Conservation (phyloP, 2,888 invertebrate genomes). For the Aporophyla lueneburgensis region DNA sequence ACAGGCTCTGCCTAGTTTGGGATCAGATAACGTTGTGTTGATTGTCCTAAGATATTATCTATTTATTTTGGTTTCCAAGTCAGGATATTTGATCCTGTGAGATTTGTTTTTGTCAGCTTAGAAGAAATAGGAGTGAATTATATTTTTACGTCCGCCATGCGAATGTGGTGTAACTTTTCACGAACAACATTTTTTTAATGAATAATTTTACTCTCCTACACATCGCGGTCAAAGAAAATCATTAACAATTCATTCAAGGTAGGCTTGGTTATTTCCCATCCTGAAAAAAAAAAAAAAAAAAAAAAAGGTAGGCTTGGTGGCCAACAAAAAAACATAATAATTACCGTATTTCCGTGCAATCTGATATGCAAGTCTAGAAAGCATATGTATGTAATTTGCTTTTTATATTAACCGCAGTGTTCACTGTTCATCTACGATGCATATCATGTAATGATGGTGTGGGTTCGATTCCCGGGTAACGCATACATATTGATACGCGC, state of each 20-base stretch:
- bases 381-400: constrained; percentile 46
- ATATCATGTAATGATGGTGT: constrained; percentile 61
- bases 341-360: constrained; percentile 39
- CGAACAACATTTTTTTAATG: too few species aligned
- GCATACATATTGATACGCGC: constrained; percentile 70
- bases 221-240: background rate
- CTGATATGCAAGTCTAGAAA: constrained; percentile 50
- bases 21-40: too few species aligned
- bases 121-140: too few species aligned
- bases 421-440: constrained; percentile 52
- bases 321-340: constrained; percentile 31
- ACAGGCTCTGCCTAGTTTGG: too few species aligned
- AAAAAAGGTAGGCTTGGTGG: constrained; percentile 3
- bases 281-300: too few species aligned
- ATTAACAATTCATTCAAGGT: constrained; percentile 19
- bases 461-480: constrained; percentile 67
- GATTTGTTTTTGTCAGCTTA: too few species aligned
- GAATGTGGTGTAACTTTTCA: too few species aligned
- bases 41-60: too few species aligned
- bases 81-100: too few species aligned
- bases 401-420: constrained; percentile 32
- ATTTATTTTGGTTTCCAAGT: too few species aligned
- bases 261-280: too few species aligned
- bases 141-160: too few species aligned
- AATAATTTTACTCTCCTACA: background rate